Conservation (phyloP, 2,113 vertebrate genomes). For the Pomatostomus ruficeps region DNA sequence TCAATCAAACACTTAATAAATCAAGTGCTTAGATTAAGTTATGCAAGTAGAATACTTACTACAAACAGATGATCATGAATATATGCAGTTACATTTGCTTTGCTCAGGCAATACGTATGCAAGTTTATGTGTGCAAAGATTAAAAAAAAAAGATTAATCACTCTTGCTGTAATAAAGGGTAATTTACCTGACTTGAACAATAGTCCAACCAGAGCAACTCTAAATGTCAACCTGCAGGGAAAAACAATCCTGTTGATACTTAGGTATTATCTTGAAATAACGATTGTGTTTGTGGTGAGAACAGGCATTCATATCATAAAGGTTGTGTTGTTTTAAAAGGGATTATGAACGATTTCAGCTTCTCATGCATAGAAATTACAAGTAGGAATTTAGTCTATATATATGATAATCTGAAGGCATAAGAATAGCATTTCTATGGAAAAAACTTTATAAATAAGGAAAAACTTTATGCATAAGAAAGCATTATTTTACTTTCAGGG, state of each 20-base stretch:
- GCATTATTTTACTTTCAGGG: background rate
- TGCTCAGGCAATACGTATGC: background rate
- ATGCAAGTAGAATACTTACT: background rate
- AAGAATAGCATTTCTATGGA: background rate
- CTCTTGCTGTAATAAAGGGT: background rate
- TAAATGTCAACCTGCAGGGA: background rate
- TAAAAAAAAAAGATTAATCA: background rate
- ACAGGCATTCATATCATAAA: background rate
- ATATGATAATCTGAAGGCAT: background rate
- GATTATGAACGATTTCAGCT: background rate
- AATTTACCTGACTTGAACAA: background rate
- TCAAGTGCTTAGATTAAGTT: background rate
- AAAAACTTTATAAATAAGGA: background rate
- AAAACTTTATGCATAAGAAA: background rate
- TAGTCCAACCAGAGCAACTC: background rate
- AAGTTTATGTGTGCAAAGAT: background rate
- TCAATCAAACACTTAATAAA: background rate
- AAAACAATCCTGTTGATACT: background rate
- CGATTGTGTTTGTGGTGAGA: background rate
- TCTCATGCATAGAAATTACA: background rate
- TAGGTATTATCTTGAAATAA: background rate
- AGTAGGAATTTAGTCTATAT: background rate
- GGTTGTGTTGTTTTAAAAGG: background rate
- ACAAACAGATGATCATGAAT: background rate
- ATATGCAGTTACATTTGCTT: background rate